Conservation (phyloP, 2,113 vertebrate species). For the Cercopithecus mona region DNA sequence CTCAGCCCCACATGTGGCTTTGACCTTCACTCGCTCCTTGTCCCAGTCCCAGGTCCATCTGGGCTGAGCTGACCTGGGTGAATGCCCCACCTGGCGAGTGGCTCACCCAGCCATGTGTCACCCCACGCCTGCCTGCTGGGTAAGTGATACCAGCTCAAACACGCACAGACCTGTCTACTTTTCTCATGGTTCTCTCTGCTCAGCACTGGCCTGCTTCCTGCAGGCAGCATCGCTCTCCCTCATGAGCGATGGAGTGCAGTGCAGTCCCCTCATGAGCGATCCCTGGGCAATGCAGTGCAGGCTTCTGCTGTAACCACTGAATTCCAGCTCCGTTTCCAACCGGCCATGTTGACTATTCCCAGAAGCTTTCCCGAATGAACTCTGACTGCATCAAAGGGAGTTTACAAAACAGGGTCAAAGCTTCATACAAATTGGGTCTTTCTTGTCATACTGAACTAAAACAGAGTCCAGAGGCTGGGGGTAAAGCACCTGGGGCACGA, state of each 20-base stretch:
- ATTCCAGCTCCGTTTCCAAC: fast-evolving
- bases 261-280: fast-evolving
- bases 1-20: not conserved
- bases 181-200: not conserved
- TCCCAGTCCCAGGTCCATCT: not conserved
- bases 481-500: not conserved
- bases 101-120: fast-evolving
- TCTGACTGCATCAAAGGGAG: fast-evolving
- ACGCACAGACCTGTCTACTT: fast-evolving
- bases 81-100: fast-evolving
- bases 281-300: not conserved
- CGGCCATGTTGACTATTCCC: fast-evolving
- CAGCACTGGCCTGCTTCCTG: not conserved
- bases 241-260: no score
- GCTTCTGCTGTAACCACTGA: not conserved
- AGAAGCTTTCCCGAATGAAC: not conserved
- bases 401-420: not conserved
- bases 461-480: not conserved
- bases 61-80: not conserved
- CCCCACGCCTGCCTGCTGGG: not conserved
- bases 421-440: not conserved
- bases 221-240: fast-evolving
- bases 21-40: not conserved
- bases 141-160: fast-evolving
- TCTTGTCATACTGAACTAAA: not conserved